Evolutionary conservation across 2,797 vertebrate genomes (phyloP).

Genomic region (Enteromius fasciolatus): DNA sequence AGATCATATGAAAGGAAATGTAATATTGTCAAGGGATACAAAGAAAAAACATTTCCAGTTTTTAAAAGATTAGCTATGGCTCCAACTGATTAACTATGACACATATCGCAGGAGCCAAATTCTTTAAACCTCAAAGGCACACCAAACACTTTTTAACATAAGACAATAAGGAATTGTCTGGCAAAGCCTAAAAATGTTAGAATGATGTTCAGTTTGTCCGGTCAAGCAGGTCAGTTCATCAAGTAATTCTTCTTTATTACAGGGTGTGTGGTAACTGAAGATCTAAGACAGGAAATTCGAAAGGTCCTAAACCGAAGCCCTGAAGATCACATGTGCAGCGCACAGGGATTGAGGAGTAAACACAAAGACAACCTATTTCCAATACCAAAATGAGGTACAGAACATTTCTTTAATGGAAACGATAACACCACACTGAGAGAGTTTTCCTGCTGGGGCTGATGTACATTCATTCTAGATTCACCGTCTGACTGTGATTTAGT

Average conservation of each 20-base stretch:
- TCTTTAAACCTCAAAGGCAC: conserved; percentile 67
- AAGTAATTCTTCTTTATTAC: conserved; percentile 39
- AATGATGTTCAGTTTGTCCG: conserved; percentile 40
- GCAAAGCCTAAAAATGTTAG: conserved; percentile 13
- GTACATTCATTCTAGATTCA: not conserved
- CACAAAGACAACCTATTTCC: not conserved
- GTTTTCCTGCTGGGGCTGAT: not conserved
- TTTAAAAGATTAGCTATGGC: conserved; percentile 30
- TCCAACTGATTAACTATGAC: conserved; percentile 16
- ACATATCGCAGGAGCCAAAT: conserved; percentile 49
- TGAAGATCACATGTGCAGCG: not conserved
- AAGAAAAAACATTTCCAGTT: conserved; percentile 39
- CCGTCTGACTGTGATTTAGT: not conserved
- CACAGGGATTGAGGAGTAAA: not conserved
- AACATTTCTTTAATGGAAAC: not conserved
- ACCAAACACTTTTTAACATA: conserved; percentile 56
- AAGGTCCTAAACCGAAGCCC: not conserved
- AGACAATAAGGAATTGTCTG: conserved; percentile 57
- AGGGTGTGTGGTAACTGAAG: conserved; percentile 38
- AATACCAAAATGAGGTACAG: conserved; percentile 12
- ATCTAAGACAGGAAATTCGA: conserved; percentile 28
- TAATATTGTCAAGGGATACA: conserved; percentile 8
- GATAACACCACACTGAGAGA: not conserved
- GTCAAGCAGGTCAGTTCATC: conserved; percentile 34
- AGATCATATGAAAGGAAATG: not conserved